Evolutionary conservation across 2,888 invertebrate species (phyloP).

Genomic region (Phytoseiulus persimilis): DNA sequence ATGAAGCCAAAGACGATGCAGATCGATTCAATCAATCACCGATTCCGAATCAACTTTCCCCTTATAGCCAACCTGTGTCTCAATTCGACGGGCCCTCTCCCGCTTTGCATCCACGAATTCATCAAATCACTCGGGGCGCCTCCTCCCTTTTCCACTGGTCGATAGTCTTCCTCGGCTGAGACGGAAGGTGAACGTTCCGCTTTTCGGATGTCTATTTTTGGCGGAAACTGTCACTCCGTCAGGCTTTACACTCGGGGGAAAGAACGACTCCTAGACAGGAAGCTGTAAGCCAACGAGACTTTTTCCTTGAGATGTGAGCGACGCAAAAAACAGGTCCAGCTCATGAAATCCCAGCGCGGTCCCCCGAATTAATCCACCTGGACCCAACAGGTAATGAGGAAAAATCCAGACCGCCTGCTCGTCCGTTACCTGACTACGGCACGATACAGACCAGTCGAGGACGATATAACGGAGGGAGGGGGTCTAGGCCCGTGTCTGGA

Average conservation of each 20-base stretch:
- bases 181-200: background rate
- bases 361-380: too few relatives aligned
- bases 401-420: too few relatives aligned
- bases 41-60: background rate
- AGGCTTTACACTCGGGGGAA: background rate
- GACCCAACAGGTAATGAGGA: too few relatives aligned
- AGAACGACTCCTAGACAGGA: background rate
- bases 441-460: too few relatives aligned
- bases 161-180: background rate
- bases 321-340: background rate
- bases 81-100: background rate
- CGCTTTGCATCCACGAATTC: background rate
- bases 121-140: background rate
- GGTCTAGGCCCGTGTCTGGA: too few relatives aligned
- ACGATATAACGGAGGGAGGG: too few relatives aligned
- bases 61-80: background rate
- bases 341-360: too few relatives aligned
- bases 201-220: background rate
- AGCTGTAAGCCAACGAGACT: background rate
- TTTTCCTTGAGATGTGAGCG: background rate
- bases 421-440: too few relatives aligned
- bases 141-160: background rate
- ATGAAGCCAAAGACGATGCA: background rate
- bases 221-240: background rate
- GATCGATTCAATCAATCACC: background rate